Conservation (phyloP, 2,797 vertebrate genomes). For the Botia kubotai region DNA sequence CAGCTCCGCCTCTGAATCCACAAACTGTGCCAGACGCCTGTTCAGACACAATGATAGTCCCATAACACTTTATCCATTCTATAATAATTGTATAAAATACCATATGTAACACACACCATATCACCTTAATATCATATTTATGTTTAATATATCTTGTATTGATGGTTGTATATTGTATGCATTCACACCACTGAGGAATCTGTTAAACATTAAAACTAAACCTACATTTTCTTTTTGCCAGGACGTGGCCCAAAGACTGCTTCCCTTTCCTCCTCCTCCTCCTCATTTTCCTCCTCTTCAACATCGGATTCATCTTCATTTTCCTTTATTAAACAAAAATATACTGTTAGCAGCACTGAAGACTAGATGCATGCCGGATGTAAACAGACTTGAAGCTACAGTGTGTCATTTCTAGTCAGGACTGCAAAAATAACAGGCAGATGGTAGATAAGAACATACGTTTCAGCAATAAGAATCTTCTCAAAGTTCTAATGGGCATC, state of each 20-base stretch:
- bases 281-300: constrained; percentile 51
- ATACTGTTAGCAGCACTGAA: background rate
- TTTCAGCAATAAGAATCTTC: background rate
- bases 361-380: background rate
- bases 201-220: background rate
- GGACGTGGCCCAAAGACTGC: constrained; percentile 74
- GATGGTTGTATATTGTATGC: background rate
- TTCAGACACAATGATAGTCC: background rate
- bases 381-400: constrained; percentile 7
- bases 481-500: background rate
- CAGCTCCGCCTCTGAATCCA: constrained; percentile 95
- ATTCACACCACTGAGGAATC: background rate
- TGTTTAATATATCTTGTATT: too few species aligned
- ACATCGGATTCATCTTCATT: constrained; percentile 60
- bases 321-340: constrained; percentile 68
- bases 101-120: background rate
- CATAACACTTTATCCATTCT: too few species aligned
- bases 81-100: background rate
- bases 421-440: too few species aligned
- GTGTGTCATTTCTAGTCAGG: background rate
- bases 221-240: constrained; percentile 87
- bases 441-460: background rate
- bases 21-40: constrained; percentile 85
- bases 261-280: constrained; percentile 82
- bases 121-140: too few species aligned